Evolutionary conservation across 2,113 vertebrate genomes (phyloP).

Genomic region (Mus musculus): DNA sequence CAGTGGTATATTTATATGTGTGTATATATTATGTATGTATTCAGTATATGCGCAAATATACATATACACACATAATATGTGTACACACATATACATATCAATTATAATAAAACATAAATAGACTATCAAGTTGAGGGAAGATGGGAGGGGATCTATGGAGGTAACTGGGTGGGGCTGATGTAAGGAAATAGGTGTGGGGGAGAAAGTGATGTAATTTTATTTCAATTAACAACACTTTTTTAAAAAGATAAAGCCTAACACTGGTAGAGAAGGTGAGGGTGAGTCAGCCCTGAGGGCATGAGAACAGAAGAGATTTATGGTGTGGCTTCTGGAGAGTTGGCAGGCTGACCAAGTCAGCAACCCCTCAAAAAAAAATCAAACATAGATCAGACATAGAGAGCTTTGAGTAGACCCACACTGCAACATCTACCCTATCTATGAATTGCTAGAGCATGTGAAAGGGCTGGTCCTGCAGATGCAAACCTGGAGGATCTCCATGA

Average conservation of each 20-base stretch:
- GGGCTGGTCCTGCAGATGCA: neutral
- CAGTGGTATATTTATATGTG: neutral
- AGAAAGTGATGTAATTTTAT: neutral
- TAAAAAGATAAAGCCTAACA: neutral
- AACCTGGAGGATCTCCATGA: neutral
- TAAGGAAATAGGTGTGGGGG: neutral
- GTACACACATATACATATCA: neutral
- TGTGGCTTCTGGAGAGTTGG: neutral
- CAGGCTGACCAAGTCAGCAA: neutral
- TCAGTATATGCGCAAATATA: neutral
- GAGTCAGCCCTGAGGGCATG: neutral
- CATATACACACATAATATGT: neutral
- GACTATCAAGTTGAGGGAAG: no score
- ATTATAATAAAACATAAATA: neutral
- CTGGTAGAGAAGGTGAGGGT: neutral
- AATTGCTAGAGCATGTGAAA: neutral
- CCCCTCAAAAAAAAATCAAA: no score
- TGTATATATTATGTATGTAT: neutral
- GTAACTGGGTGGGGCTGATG: neutral
- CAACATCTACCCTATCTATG: neutral
- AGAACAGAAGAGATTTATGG: neutral
- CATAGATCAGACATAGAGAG: neutral
- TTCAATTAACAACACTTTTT: neutral
- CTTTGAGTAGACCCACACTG: neutral
- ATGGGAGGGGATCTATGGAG: neutral